Base-by-base conservation (phyloP, 2,888 invertebrate genomes). In the Drosophila mettleri region DNA sequence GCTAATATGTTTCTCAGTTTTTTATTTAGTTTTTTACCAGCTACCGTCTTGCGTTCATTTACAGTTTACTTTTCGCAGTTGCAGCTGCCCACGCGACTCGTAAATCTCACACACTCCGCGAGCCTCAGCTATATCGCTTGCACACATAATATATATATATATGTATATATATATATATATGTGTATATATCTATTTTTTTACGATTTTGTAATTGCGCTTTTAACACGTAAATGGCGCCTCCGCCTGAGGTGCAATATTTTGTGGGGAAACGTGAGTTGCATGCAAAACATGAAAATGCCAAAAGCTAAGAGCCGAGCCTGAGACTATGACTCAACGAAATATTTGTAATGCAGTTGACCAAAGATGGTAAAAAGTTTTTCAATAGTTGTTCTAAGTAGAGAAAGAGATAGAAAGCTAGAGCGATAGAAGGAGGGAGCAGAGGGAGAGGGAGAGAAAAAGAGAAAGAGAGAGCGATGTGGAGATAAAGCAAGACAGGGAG, bases 1-100 rank as follows among this genome's bases (percentile, higher is more conserved):
- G 86, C 48, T 86, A 83, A 84, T 84, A 78, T 60, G 69, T 66
- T 68, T 70, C 39, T n/a, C 9, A n/a, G 4, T 24, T 1, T 41
- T 14, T 20, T 20, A 22, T 7, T 39, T n/a, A 3, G 14, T 39
- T 20, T 14, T 14, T n/a, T 9, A 38, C 58, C 74, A 64, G 71
- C 63, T 59, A 61, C 62, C 46, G 78, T 51, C 54, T 31, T 39
- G 63, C 64, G 85, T 63, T 67, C 65, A 81, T 76, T 87, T 73
- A 82, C 76, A 69, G 69, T 67, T 85, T 72, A 61, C 68, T 66
- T 70, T 67, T 70, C 51, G 45, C 78, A 74, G 61, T 33, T 38
- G 61, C 84, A 41, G 55, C 81, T 41, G 45, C 88, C 77, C 83
- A 86, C 83, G 83, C 83, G 83, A 43, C 65, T 87, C 83, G 74